Conservation (phyloP, 2,797 vertebrate species). For the Etheostoma perlongum region DNA sequence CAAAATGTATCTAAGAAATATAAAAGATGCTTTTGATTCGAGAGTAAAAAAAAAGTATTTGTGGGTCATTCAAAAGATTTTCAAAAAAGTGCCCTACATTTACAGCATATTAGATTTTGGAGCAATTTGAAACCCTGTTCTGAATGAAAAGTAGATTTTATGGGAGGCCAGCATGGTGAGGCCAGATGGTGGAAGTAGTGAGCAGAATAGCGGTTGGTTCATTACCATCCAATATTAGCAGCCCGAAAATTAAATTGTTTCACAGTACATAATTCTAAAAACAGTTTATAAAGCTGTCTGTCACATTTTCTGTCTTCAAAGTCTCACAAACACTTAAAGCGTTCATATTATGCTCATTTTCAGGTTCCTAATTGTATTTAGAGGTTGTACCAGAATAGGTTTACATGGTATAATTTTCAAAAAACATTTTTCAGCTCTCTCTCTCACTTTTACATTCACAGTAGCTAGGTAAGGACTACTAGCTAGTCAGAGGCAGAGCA, state of each 20-base stretch:
- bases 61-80: background rate
- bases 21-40: background rate
- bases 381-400: too few species aligned
- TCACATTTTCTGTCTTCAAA: background rate
- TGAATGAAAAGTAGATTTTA: background rate
- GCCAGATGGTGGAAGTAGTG: background rate
- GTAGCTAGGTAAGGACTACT: too few species aligned
- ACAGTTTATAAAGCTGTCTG: background rate
- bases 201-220: background rate
- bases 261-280: background rate
- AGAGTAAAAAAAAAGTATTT: background rate
- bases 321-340: background rate
- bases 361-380: too few species aligned
- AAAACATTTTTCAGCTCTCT: too few species aligned
- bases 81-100: background rate
- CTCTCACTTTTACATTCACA: too few species aligned
- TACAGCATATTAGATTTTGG: background rate
- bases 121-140: background rate
- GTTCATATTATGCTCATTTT: too few species aligned
- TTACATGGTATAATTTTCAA: too few species aligned
- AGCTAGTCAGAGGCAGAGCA: too few species aligned
- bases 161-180: background rate
- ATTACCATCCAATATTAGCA: slow-evolving; percentile 1
- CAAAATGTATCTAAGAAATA: background rate
- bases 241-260: background rate